phyloP scores from a whole-genome alignment of 2,797 vertebrate species.

The Nasua narica region DNA sequence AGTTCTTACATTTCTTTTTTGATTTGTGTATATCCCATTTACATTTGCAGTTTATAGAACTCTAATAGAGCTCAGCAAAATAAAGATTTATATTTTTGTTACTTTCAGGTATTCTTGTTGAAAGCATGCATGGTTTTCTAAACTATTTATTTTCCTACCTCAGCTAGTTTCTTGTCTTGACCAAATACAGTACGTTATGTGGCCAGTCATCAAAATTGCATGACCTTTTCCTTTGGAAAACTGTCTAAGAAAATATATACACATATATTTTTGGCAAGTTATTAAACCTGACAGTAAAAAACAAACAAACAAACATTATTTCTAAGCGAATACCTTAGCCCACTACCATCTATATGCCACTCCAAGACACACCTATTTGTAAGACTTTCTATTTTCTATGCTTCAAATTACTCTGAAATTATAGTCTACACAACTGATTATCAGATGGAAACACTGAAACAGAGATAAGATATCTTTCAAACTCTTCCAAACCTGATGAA shows the following conservation, averaged over 20 bases:
- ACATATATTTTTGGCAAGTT: conserved; percentile 59
- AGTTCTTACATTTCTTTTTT: neutral
- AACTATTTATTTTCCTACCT: conserved; percentile 34
- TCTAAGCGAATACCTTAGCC: conserved; percentile 60
- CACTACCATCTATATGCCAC: neutral
- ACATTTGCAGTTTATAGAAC: neutral
- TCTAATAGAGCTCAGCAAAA: conserved; percentile 34
- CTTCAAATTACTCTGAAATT: conserved; percentile 73
- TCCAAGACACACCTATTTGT: conserved; percentile 55
- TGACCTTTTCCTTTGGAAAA: conserved; percentile 68
- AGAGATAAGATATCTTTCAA: conserved; percentile 57
- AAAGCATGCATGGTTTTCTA: conserved; percentile 23
- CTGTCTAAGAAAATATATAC: conserved; percentile 53
- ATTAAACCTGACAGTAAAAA: conserved; percentile 68
- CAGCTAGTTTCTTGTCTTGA: conserved; percentile 37
- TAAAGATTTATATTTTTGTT: conserved; percentile 36
- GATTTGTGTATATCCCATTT: neutral
- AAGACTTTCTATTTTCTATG: conserved; percentile 64
- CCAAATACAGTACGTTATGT: conserved; percentile 41
- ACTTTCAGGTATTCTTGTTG: neutral
- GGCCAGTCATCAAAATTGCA: conserved; percentile 53
- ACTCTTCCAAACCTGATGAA: conserved; percentile 49
- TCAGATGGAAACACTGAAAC: conserved; percentile 39
- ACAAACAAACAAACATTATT: conserved; percentile 44
- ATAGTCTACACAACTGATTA: conserved; percentile 67